These are phyloP conservation scores for Ptilodon capucinus DNA, from an alignment of 2,888 invertebrate species.

Conservation along the genomic window DNA sequence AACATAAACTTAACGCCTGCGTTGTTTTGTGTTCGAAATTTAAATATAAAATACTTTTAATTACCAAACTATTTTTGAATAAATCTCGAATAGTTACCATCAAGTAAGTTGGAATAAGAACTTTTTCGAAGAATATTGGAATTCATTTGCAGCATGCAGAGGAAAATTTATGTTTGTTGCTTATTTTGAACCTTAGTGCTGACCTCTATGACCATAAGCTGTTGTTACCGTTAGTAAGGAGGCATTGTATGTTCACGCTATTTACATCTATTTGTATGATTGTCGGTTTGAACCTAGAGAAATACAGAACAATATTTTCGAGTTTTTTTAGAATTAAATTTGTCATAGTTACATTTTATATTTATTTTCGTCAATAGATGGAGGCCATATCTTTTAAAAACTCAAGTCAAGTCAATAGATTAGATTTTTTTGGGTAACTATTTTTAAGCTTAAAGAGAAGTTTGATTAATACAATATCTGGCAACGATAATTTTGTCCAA, in stretches of 20 bases:
- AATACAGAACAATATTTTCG: neutral
- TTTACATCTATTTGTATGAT: slow-evolving; percentile 31
- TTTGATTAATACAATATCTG: no score
- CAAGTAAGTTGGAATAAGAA: neutral
- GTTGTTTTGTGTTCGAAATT: slow-evolving; percentile 18
- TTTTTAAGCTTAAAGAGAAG: no score
- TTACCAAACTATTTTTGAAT: neutral
- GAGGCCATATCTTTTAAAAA: no score
- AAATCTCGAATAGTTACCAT: neutral
- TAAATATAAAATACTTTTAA: neutral
- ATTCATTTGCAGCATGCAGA: slow-evolving; percentile 2
- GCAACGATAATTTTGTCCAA: no score
- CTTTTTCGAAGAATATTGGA: neutral
- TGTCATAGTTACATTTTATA: no score
- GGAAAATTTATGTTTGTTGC: slow-evolving; percentile 24
- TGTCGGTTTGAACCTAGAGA: neutral
- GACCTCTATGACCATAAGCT: slow-evolving; percentile 46
- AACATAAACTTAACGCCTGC: slow-evolving; percentile 27
- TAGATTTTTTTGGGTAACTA: no score
- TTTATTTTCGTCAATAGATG: no score
- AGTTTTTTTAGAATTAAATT: neutral
- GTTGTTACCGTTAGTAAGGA: slow-evolving; percentile 39
- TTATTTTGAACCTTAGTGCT: slow-evolving; percentile 31
- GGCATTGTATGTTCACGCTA: slow-evolving; percentile 34
- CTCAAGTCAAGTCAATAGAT: no score